Conservation (phyloP, 2,113 vertebrate species). For the Anarrhichthys ocellatus region DNA sequence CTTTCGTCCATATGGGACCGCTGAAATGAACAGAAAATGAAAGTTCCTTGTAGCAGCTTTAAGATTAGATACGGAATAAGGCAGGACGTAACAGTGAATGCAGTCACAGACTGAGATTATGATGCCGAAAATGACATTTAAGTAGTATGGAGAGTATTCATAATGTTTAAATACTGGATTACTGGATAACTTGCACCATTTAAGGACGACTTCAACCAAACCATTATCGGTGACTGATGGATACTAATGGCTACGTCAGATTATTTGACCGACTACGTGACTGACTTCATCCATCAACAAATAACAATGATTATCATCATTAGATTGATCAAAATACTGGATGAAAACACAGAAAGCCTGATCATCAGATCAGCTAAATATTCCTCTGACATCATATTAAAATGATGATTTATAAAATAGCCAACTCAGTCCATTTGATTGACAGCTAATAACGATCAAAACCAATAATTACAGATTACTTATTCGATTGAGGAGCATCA, state of each 20-base stretch:
- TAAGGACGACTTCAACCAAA: slow-evolving; percentile 20
- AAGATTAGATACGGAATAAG: slow-evolving; percentile 38
- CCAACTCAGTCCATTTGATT: slow-evolving; percentile 9
- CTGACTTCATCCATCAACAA: slow-evolving; percentile 14
- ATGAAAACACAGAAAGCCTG: slow-evolving; percentile 9
- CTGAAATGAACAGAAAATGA: background rate
- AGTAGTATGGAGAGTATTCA: background rate
- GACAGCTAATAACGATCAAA: slow-evolving; percentile 56
- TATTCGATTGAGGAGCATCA: slow-evolving; percentile 14
- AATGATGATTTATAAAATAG: slow-evolving; percentile 16
- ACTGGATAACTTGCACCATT: slow-evolving; percentile 17
- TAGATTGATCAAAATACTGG: slow-evolving; percentile 10
- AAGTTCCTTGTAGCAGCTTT: background rate
- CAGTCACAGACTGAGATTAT: slow-evolving; percentile 22
- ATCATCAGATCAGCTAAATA: slow-evolving; percentile 26
- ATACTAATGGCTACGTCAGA: slow-evolving; percentile 21
- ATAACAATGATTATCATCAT: slow-evolving; percentile 20
- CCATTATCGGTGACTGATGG: slow-evolving; percentile 22
- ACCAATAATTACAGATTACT: slow-evolving; percentile 14
- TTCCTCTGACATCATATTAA: slow-evolving; percentile 37
- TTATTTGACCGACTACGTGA: slow-evolving; percentile 3
- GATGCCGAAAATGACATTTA: slow-evolving; percentile 36
- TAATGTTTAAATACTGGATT: slow-evolving; percentile 25
- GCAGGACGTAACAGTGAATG: background rate
- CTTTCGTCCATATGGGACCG: background rate